A percentile compares a stretch with the other conserved stretches of the same genome.
Conservation (phyloP, 2,113 vertebrate genomes). For the Pleuronectes platessa region DNA sequence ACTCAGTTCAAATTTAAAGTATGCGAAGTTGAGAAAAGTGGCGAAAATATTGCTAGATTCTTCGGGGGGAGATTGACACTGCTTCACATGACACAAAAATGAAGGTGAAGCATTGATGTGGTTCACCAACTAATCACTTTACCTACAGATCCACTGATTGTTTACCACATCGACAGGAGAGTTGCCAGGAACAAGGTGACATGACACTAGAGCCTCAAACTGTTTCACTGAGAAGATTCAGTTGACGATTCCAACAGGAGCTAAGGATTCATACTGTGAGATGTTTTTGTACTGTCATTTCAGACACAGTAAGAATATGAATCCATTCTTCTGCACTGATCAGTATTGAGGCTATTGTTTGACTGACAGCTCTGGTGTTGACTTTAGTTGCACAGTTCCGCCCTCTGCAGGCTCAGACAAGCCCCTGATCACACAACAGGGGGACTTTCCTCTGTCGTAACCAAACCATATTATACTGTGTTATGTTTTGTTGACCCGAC, state of each 20-base stretch:
- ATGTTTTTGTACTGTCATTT: background rate
- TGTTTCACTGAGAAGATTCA: background rate
- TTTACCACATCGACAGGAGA: too few relatives aligned
- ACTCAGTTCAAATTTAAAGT: too few relatives aligned
- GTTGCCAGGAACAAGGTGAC: background rate
- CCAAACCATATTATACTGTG: conserved; percentile 18
- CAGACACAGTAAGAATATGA: background rate
- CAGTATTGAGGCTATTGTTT: background rate
- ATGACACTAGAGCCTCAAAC: background rate
- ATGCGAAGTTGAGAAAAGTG: too few relatives aligned
- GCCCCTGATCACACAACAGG: background rate
- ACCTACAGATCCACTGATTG: too few relatives aligned
- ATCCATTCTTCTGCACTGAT: background rate
- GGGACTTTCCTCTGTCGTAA: background rate
- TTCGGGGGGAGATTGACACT: too few relatives aligned
- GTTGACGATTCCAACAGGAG: too few relatives aligned
- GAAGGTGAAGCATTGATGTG: background rate
- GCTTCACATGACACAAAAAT: background rate
- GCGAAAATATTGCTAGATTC: too few relatives aligned
- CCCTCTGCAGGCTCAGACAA: conserved; percentile 58
- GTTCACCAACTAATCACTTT: too few relatives aligned
- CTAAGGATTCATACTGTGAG: too few relatives aligned
- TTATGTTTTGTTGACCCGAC: background rate
- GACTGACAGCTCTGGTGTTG: background rate
- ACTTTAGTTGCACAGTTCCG: conserved; percentile 20